Evolutionary conservation across 2,113 vertebrate species (phyloP).

Genomic region (Choloepus hoffmanni): DNA sequence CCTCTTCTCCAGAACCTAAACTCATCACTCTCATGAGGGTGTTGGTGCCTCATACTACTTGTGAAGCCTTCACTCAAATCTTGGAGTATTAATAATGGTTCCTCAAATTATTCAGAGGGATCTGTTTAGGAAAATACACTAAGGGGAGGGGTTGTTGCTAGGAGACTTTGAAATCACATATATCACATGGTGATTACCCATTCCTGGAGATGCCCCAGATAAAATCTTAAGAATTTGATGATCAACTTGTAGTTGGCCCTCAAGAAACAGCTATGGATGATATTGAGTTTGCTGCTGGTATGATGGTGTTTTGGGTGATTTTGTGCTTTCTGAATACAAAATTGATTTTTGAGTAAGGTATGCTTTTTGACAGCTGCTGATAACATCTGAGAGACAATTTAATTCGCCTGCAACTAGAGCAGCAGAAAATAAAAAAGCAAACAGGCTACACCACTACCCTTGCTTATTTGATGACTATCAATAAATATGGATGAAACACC

Average conservation of each 20-base stretch:
- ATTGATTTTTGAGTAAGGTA: constrained; percentile 60
- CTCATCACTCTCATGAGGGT: neutral
- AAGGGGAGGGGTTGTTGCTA: neutral
- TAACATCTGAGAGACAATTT: constrained; percentile 74
- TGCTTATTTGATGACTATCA: constrained; percentile 65
- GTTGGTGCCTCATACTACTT: neutral
- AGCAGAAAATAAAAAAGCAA: constrained; percentile 63
- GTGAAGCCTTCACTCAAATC: neutral
- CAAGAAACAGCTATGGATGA: constrained; percentile 37
- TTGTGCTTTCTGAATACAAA: constrained; percentile 70
- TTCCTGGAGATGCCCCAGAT: neutral
- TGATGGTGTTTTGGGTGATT: constrained; percentile 51
- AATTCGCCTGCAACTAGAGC: constrained; percentile 65
- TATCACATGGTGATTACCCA: neutral
- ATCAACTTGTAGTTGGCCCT: constrained; percentile 39
- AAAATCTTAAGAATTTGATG: neutral
- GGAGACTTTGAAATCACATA: neutral
- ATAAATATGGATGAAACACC: constrained; percentile 73
- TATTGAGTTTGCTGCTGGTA: constrained; percentile 32
- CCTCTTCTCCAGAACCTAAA: neutral
- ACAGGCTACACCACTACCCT: neutral
- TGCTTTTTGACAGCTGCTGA: constrained; percentile 74
- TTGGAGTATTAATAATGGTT: neutral
- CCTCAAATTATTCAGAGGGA: neutral
- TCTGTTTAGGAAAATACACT: neutral